Conservation (phyloP, 2,888 invertebrate species). For the Chymomyza procnemis region DNA sequence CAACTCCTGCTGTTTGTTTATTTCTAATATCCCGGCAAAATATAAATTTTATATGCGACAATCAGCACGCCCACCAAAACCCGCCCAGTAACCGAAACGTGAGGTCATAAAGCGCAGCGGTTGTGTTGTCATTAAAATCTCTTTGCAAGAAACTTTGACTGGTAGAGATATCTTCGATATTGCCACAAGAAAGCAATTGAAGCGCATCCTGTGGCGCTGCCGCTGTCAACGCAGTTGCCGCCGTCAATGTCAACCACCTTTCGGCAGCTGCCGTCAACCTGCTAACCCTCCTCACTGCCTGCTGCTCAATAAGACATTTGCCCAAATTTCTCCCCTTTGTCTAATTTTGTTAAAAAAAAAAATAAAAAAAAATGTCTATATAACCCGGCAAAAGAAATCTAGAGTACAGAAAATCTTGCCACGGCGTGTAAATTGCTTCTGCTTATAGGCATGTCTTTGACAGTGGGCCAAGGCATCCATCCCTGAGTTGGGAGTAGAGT, state of each 20-base stretch:
- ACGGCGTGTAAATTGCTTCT: conserved; percentile 55
- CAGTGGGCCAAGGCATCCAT: neutral
- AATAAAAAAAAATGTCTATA: too few species aligned
- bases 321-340: conserved; percentile 55
- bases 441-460: neutral
- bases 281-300: neutral
- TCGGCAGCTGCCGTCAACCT: conserved; percentile 17
- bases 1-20: conserved; percentile 59
- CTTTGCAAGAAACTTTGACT: conserved; percentile 51
- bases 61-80: conserved; percentile 62
- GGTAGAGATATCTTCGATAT: conserved; percentile 35
- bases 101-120: conserved; percentile 66
- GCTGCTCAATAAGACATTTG: conserved; percentile 21
- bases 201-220: conserved; percentile 44
- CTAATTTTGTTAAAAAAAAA: conserved; percentile 60
- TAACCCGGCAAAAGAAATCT: conserved; percentile 3
- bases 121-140: conserved; percentile 68
- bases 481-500: conserved; percentile 14
- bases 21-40: conserved; percentile 63
- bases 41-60: conserved; percentile 31
- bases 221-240: neutral
- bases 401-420: neutral
- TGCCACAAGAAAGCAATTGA: conserved; percentile 46
- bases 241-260: conserved; percentile 40
- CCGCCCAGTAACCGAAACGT: neutral